Conservation (phyloP, 2,797 vertebrate genomes). For the Neomorphus geoffroyi region DNA sequence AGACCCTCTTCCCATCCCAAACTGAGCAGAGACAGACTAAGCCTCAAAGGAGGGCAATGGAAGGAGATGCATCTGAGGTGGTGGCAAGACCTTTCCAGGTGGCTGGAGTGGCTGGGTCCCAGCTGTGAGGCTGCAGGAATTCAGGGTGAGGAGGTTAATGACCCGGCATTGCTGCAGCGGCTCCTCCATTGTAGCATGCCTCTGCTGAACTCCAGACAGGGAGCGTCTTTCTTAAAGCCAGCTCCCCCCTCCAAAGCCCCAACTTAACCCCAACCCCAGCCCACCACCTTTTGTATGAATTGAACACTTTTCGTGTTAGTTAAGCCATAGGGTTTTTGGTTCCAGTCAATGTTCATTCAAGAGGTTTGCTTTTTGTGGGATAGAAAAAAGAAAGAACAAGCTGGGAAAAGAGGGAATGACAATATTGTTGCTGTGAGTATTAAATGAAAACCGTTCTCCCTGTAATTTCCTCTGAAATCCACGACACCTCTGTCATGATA, state of each 20-base stretch:
- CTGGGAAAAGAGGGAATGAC: not conserved
- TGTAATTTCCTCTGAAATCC: not conserved
- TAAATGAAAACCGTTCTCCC: not conserved
- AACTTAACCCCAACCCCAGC: not conserved
- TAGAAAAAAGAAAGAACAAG: not conserved
- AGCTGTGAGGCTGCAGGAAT: slow-evolving; percentile 39
- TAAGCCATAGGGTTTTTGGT: not conserved
- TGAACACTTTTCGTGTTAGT: not conserved
- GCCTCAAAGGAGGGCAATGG: not conserved
- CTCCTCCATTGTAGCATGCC: not conserved
- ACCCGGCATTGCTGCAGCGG: not conserved
- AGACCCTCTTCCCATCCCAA: not conserved
- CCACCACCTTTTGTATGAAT: not conserved
- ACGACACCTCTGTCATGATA: not conserved
- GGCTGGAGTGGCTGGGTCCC: not conserved
- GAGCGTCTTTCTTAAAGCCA: not conserved
- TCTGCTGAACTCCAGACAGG: not conserved
- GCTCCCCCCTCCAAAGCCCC: not conserved
- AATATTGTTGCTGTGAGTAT: not conserved
- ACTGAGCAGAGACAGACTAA: not conserved
- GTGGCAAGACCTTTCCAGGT: not conserved
- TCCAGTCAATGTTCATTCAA: not conserved
- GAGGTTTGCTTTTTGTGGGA: not conserved
- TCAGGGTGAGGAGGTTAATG: slow-evolving; percentile 63
- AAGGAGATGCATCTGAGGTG: not conserved